Percentiles rank a stretch among this genome's conserved stretches.
Conservation (phyloP, 2,797 vertebrate genomes). For the Danio aesculapii region DNA sequence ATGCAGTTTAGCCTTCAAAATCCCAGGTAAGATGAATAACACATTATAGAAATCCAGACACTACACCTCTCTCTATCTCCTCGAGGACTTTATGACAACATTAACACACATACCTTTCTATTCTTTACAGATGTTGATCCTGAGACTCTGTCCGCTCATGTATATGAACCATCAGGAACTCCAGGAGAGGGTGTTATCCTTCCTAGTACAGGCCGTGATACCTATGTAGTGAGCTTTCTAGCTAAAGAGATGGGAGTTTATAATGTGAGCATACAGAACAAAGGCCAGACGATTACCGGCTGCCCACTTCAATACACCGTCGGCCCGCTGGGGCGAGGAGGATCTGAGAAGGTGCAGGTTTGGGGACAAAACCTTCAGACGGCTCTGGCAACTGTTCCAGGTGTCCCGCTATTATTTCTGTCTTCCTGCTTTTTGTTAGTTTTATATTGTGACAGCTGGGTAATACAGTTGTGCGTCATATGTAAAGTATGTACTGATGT, state of each 20-base stretch:
- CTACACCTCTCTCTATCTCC: background rate
- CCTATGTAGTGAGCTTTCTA: conserved; percentile 76
- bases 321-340: conserved; percentile 80
- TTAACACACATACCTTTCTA: background rate
- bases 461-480: background rate
- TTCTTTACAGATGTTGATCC: conserved; percentile 33
- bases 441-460: background rate
- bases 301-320: conserved; percentile 82
- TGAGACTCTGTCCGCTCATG: conserved; percentile 76
- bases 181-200: conserved; percentile 73
- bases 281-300: conserved; percentile 67
- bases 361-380: conserved; percentile 78
- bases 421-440: background rate
- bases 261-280: conserved; percentile 79
- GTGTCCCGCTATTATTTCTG: conserved; percentile 60
- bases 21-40: conserved; percentile 71
- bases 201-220: conserved; percentile 72
- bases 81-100: background rate
- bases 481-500: conserved; percentile 5
- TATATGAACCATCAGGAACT: conserved; percentile 79
- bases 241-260: conserved; percentile 79
- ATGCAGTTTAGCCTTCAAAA: conserved; percentile 81
- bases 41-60: conserved; percentile 7
- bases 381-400: conserved; percentile 78
- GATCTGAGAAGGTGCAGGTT: conserved; percentile 79